A percentile compares a stretch with the other conserved stretches of the same genome.
Conservation (phyloP, 1,140 invertebrate genomes). For the Drosophila pruinosa region DNA sequence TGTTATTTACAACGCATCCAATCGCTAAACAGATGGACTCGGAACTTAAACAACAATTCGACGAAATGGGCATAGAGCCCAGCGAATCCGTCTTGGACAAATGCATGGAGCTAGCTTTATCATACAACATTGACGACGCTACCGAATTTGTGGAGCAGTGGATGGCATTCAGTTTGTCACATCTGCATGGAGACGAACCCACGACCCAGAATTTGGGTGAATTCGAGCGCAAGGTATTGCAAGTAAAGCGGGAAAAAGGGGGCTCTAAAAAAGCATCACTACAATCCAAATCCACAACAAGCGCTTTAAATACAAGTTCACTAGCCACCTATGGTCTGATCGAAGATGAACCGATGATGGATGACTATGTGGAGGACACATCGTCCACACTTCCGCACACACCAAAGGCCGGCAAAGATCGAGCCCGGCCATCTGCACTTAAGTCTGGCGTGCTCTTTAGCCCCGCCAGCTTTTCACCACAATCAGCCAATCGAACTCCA, state of each 20-base stretch:
- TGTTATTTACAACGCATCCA: constrained; percentile 36
- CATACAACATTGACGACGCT: constrained; percentile 85
- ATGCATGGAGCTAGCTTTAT: constrained; percentile 84
- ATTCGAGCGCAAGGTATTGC: constrained; percentile 86
- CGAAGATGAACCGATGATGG: constrained; percentile 63
- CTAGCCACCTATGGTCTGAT: constrained; percentile 50
- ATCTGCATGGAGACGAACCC: constrained; percentile 85
- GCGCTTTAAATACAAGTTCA: constrained; percentile 28
- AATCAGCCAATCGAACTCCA: constrained; percentile 41
- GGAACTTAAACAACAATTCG: constrained; percentile 76
- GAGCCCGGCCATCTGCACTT: constrained; percentile 5
- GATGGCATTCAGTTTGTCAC: constrained; percentile 87
- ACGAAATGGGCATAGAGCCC: constrained; percentile 77
- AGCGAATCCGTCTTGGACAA: constrained; percentile 55
- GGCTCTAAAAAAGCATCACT: constrained; percentile 25
- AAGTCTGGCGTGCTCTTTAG: constrained; percentile 55
- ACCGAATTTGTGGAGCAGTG: constrained; percentile 87
- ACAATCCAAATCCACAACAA: constrained; percentile 16
- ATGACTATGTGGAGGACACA: constrained; percentile 47
- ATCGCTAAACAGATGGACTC: constrained; percentile 49
- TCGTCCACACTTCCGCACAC: constrained; percentile 39
- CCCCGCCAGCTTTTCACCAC: constrained; percentile 59
- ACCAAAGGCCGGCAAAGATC: constrained; percentile 45
- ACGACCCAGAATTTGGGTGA: constrained; percentile 84
- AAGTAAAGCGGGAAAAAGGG: constrained; percentile 82